phyloP scores from a whole-genome alignment of 2,113 vertebrate genomes.

The Cnemophilus loriae region DNA sequence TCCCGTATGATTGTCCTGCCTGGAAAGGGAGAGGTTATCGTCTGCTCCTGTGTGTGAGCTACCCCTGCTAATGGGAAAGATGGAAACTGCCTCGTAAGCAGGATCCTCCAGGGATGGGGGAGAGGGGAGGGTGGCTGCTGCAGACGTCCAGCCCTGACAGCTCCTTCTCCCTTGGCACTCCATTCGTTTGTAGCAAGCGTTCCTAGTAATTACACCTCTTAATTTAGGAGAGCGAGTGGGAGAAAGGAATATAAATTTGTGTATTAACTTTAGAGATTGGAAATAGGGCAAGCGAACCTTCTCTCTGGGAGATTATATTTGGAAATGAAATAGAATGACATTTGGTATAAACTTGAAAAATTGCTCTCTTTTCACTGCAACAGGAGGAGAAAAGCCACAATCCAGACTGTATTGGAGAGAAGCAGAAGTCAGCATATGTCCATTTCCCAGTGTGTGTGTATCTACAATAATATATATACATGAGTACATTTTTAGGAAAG shows the following conservation, averaged over 20 bases:
- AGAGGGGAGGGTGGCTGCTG: conserved; percentile 20
- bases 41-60: neutral
- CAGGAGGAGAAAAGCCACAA: conserved; percentile 41
- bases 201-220: conserved; percentile 66
- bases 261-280: conserved; percentile 66
- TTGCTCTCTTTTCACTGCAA: conserved; percentile 52
- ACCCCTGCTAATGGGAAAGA: conserved; percentile 20
- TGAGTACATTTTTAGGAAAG: neutral
- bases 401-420: neutral
- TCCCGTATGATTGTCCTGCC: neutral
- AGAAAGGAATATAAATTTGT: conserved; percentile 70
- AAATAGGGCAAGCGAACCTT: conserved; percentile 47
- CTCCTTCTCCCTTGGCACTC: conserved; percentile 42
- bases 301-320: conserved; percentile 59
- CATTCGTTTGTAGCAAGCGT: conserved; percentile 44
- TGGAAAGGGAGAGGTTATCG: neutral
- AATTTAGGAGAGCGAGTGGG: conserved; percentile 64
- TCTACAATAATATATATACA: neutral
- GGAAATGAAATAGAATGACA: conserved; percentile 64
- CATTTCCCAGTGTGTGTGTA: neutral
- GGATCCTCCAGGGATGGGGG: conserved; percentile 1
- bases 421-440: conserved; percentile 59
- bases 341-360: conserved; percentile 62
- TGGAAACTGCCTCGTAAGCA: conserved; percentile 24
- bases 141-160: conserved; percentile 18